Base-by-base conservation (phyloP, 1,140 invertebrate genomes). In the Macrostomum lignano region DNA sequence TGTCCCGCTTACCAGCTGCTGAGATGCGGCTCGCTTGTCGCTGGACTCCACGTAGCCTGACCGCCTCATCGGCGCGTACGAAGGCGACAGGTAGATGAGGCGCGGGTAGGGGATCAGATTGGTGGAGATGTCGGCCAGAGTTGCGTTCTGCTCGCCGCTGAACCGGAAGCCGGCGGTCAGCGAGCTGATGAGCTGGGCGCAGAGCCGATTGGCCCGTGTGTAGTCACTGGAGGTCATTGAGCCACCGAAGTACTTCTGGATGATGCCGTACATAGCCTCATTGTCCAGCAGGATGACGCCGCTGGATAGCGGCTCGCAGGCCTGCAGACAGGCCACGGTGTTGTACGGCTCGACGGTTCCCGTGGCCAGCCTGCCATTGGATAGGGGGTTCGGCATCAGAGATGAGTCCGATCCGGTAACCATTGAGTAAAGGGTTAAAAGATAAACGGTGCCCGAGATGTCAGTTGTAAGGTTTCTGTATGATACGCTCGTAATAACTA, bases 221-320 rank as follows among this genome's bases (percentile, higher is more conserved):
- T 73, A 72, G 1, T 66, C 67, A n/a, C n/a, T n/a, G n/a, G n/a
- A n/a, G n/a, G n/a, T n/a, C n/a, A n/a, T n/a, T n/a, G n/a, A n/a
- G n/a, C n/a, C n/a, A n/a, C n/a, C n/a, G n/a, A n/a, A n/a, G 1
- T 70, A 70, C 19, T 69, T 44, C 39, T 69, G 67, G 24, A 72
- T 69, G 20, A 32, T 32, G n/a, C 23, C 17, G 11, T 32, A 32
- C 20, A 32, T 10, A 32, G 31, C n/a, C 11, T 32, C 31, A 13
- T 32, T 32, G 31, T 32, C 31, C 4, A 32, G 4, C 13, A 32
- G n/a, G 23, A 32, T 3, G 23, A 21, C 23, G 24, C 49, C 46
- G 32, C 55, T 51, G n/a, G 44, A 47, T 24, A 11, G 13, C 5
- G 4, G 10, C 3, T 5, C 17, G 3, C 10, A 5, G n/a, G 20